A percentile compares a stretch with the other conserved stretches of the same genome.
These are phyloP conservation scores for Drosophila macrospina DNA, from an alignment of 2,888 invertebrate species.

Conservation along the genomic window DNA sequence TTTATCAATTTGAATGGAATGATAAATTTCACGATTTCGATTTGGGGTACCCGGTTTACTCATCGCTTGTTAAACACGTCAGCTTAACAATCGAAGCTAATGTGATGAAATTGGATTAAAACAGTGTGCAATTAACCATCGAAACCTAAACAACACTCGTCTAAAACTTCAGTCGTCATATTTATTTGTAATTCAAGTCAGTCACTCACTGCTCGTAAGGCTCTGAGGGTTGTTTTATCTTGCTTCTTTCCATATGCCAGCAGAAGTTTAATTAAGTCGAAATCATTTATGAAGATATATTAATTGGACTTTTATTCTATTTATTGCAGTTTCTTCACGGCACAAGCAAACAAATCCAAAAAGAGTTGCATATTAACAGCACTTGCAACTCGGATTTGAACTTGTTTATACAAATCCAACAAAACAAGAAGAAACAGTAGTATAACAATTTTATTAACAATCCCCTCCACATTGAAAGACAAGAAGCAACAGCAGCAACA, in stretches of 20 bases:
- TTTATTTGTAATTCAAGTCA: conserved; percentile 28
- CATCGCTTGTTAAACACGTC: conserved; percentile 45
- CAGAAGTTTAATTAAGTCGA: conserved; percentile 20
- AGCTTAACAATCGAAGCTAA: conserved; percentile 33
- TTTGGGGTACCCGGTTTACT: conserved; percentile 35
- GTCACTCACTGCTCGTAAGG: conserved; percentile 13
- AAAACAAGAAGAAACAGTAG: conserved; percentile 45
- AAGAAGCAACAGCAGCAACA: conserved; percentile 86
- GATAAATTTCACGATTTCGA: conserved; percentile 37
- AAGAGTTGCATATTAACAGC: conserved; percentile 60
- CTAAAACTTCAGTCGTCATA: conserved; percentile 38
- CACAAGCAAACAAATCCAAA: conserved; percentile 56
- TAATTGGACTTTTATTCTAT: conserved; percentile 13
- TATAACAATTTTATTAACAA: conserved; percentile 34
- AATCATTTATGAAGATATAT: conserved; percentile 19
- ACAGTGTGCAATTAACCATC: conserved; percentile 34
- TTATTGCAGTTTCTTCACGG: conserved; percentile 67
- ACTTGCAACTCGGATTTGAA: conserved; percentile 77
- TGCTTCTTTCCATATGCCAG: conserved; percentile 19
- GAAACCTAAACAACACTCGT: conserved; percentile 49
- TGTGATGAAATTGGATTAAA: conserved; percentile 18
- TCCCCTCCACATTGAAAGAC: conserved; percentile 52
- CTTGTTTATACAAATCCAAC: conserved; percentile 66
- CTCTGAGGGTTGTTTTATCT: conserved; percentile 27
- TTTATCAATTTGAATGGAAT: conserved; percentile 35